These are phyloP conservation scores for Thomomys bottae DNA, from an alignment of 2,113 vertebrate genomes.

Conservation along the genomic window DNA sequence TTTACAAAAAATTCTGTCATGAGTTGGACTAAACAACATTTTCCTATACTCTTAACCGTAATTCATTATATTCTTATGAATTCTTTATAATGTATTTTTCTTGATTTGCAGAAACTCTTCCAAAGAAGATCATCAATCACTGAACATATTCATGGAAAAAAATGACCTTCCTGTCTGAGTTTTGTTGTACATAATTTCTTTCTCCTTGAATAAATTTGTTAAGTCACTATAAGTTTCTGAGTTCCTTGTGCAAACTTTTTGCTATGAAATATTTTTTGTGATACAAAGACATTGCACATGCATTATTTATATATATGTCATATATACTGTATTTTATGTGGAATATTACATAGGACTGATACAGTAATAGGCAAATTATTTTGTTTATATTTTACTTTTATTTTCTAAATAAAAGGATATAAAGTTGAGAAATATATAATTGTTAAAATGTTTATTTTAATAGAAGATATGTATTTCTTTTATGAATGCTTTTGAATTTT, in stretches of 20 bases:
- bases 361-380: neutral
- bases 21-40: neutral
- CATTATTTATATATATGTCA: neutral
- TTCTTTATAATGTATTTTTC: conserved; percentile 66
- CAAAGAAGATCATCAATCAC: conserved; percentile 67
- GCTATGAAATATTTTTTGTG: neutral
- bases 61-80: conserved; percentile 67
- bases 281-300: neutral
- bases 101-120: conserved; percentile 66
- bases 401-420: neutral
- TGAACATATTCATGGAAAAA: neutral
- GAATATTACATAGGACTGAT: neutral
- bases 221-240: neutral
- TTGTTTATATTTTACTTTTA: neutral
- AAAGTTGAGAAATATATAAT: neutral
- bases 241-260: neutral
- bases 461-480: neutral
- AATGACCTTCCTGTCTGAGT: conserved; percentile 64
- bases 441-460: neutral
- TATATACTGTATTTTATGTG: neutral
- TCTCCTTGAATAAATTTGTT: conserved; percentile 58
- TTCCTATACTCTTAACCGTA: conserved; percentile 58
- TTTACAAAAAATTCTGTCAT: conserved; percentile 61
- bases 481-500: neutral
- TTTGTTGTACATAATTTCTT: conserved; percentile 64